These are phyloP conservation scores for Anguilla pacifica DNA, from an alignment of 2,797 vertebrate species.

Conservation along the genomic window DNA sequence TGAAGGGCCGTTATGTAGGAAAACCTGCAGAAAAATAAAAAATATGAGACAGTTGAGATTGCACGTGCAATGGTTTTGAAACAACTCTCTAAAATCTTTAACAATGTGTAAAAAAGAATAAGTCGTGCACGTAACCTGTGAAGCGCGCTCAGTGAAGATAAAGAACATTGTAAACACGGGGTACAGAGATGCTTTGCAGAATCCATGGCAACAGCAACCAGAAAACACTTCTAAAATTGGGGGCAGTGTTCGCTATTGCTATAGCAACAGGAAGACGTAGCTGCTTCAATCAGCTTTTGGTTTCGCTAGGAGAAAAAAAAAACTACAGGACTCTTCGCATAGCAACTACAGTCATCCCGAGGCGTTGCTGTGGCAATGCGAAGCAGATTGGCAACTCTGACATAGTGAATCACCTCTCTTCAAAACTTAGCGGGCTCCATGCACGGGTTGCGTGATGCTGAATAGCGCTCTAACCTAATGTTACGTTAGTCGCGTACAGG, in stretches of 20 bases:
- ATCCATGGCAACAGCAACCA: conserved; percentile 56
- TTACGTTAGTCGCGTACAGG: background rate
- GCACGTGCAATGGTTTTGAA: background rate
- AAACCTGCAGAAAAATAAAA: background rate
- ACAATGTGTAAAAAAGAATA: conserved; percentile 54
- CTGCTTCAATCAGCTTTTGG: conserved; percentile 67
- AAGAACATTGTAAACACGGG: conserved; percentile 60
- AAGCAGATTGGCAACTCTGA: conserved; percentile 41
- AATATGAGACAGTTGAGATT: background rate
- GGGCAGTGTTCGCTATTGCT: conserved; percentile 70
- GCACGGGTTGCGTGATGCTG: background rate
- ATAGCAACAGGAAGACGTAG: conserved; percentile 75
- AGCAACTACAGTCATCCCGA: conserved; percentile 50
- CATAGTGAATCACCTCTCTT: conserved; percentile 37
- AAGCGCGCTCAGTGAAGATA: conserved; percentile 36
- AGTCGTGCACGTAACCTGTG: conserved; percentile 58
- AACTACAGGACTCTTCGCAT: conserved; percentile 38
- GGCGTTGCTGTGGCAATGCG: conserved; percentile 43
- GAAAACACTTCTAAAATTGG: conserved; percentile 59
- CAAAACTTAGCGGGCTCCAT: conserved; percentile 10
- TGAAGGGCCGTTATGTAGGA: background rate
- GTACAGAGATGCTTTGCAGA: conserved; percentile 44
- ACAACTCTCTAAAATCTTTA: conserved; percentile 37
- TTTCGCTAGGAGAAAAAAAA: conserved; percentile 48
- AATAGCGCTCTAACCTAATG: background rate